Conservation (phyloP, 2,113 vertebrate genomes). For the Vimba vimba region DNA sequence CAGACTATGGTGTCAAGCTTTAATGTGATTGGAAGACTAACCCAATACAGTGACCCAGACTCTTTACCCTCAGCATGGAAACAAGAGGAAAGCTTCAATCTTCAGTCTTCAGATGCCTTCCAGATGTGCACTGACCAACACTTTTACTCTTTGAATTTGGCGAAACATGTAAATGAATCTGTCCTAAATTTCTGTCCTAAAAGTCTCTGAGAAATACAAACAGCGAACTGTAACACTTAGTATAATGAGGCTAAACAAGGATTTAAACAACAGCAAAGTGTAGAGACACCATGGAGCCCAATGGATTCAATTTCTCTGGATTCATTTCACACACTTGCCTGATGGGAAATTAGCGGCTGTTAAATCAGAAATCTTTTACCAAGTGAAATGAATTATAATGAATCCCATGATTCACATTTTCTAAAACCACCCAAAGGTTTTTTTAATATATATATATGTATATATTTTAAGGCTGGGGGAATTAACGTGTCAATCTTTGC, state of each 20-base stretch:
- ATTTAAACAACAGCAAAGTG: neutral
- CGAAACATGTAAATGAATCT: neutral
- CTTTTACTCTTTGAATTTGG: neutral
- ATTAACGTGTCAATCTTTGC: too few species aligned
- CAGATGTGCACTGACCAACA: neutral
- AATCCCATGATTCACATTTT: neutral
- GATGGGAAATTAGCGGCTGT: too few species aligned
- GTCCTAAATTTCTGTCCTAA: neutral
- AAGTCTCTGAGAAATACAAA: neutral
- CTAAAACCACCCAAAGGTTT: neutral
- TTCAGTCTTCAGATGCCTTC: neutral
- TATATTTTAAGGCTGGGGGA: too few species aligned
- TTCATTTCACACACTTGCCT: neutral
- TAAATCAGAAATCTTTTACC: neutral
- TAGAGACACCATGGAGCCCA: neutral
- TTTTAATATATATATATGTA: too few species aligned
- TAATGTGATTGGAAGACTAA: constrained; percentile 68
- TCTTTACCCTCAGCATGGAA: constrained; percentile 28
- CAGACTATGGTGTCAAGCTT: constrained; percentile 73
- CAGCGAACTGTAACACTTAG: neutral
- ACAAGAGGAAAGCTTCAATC: neutral
- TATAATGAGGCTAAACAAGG: neutral
- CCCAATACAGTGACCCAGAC: constrained; percentile 33
- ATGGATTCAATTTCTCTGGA: neutral
- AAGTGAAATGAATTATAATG: neutral